A percentile compares a stretch with the other conserved stretches of the same genome.
phyloP scores from a whole-genome alignment of 35 echinoderm and acorn worm genomes.

The Nesometra sesokonis region DNA sequence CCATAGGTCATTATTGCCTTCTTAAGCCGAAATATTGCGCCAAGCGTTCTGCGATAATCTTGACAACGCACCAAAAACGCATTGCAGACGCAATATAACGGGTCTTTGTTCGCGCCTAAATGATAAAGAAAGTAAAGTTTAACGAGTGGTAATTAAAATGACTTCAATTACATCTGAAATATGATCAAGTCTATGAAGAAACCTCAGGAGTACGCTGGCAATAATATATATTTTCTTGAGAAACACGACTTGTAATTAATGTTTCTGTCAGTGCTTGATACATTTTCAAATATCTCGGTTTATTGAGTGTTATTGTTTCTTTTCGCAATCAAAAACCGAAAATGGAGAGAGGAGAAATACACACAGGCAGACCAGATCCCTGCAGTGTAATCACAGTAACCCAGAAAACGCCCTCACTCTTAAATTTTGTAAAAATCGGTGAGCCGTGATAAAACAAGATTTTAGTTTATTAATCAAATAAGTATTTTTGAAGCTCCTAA shows the following conservation, averaged over 20 bases:
- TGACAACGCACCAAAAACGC: not conserved
- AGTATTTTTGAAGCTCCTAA: too few species aligned
- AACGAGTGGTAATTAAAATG: not conserved
- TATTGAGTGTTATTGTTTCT: not conserved
- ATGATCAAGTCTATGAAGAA: not conserved
- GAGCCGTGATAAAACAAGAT: too few species aligned
- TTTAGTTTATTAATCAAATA: too few species aligned
- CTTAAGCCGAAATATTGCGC: not conserved
- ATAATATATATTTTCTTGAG: not conserved
- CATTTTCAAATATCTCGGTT: not conserved
- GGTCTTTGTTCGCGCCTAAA: not conserved
- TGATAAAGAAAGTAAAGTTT: not conserved
- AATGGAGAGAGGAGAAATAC: too few species aligned
- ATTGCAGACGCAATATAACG: not conserved
- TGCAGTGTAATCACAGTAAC: too few species aligned
- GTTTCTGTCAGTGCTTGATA: not conserved
- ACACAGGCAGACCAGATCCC: too few species aligned
- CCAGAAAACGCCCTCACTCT: too few species aligned
- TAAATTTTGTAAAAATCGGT: too few species aligned
- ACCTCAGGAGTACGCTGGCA: not conserved
- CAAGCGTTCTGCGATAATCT: not conserved
- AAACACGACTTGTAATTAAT: not conserved
- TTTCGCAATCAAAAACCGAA: too few species aligned
- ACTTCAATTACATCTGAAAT: not conserved
- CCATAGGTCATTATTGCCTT: not conserved